These are phyloP conservation scores for Macroramphosus scolopax DNA, from an alignment of 2,797 vertebrate species.

Conservation along the genomic window DNA sequence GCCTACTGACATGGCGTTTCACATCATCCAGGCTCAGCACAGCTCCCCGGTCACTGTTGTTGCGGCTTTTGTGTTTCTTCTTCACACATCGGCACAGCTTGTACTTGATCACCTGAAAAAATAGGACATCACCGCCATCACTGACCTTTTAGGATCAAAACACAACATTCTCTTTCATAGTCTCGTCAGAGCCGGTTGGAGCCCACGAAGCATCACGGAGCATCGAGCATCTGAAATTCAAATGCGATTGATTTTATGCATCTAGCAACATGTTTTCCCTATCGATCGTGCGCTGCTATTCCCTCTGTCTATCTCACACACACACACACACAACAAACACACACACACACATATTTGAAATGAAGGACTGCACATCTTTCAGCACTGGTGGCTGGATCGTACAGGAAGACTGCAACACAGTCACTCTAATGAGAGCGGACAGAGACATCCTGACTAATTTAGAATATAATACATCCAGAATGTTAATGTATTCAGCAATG, in stretches of 20 bases:
- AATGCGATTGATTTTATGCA: conserved; percentile 32
- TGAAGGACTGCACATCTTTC: background rate
- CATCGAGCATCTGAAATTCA: conserved; percentile 21
- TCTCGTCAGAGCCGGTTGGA: too few species aligned
- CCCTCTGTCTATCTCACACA: background rate
- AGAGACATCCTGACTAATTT: conserved; percentile 55
- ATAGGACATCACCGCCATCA: conserved; percentile 17
- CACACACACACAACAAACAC: background rate
- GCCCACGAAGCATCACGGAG: too few species aligned
- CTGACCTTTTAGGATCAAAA: conserved; percentile 11
- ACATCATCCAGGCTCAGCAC: conserved; percentile 96
- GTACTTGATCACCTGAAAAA: conserved; percentile 90
- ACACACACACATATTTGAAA: background rate
- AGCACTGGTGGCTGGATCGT: background rate
- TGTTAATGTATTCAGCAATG: conserved; percentile 64
- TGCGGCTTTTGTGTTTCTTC: conserved; percentile 92
- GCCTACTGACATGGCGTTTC: conserved; percentile 91
- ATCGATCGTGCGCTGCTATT: conserved; percentile 25
- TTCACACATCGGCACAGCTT: conserved; percentile 88
- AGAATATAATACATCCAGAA: conserved; percentile 59
- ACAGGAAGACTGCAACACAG: conserved; percentile 15
- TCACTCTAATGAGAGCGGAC: conserved; percentile 49
- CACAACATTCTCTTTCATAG: background rate
- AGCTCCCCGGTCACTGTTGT: conserved; percentile 92
- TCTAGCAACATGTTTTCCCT: conserved; percentile 16